These are phyloP conservation scores for Anthoscopus minutus DNA, from an alignment of 2,113 vertebrate species.

Conservation along the genomic window DNA sequence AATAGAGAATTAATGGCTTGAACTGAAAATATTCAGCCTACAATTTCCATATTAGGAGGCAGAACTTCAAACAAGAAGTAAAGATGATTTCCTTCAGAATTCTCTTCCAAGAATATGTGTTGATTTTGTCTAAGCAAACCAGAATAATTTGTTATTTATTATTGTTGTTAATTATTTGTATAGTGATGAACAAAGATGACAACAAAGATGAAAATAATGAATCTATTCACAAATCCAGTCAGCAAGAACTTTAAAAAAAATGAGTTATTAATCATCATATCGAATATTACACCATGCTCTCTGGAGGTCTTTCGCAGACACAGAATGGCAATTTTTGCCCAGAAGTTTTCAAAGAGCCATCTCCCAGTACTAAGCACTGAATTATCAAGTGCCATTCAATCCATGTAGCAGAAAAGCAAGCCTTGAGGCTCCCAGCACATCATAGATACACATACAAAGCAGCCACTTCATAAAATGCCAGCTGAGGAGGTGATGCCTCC, in stretches of 20 bases:
- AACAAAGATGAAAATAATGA: background rate
- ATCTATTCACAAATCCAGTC: background rate
- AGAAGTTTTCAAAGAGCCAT: background rate
- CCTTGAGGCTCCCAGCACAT: background rate
- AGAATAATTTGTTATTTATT: background rate
- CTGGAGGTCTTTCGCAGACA: background rate
- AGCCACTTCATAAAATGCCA: background rate
- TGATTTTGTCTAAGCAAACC: background rate
- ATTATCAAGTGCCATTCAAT: background rate
- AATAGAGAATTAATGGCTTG: background rate
- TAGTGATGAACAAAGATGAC: background rate
- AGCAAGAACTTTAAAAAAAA: background rate
- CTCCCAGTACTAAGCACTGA: background rate
- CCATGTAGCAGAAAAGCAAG: background rate
- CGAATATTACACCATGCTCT: background rate
- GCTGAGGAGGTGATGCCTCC: background rate
- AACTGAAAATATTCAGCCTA: background rate
- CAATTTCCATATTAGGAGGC: background rate
- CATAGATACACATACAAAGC: background rate
- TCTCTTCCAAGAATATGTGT: background rate
- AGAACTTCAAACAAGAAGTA: background rate
- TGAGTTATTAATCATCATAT: background rate
- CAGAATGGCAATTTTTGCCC: background rate
- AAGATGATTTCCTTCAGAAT: background rate
- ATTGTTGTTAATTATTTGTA: background rate